These are phyloP conservation scores for Mobula hypostoma DNA, from an alignment of 2,113 vertebrate genomes.

Conservation along the genomic window DNA sequence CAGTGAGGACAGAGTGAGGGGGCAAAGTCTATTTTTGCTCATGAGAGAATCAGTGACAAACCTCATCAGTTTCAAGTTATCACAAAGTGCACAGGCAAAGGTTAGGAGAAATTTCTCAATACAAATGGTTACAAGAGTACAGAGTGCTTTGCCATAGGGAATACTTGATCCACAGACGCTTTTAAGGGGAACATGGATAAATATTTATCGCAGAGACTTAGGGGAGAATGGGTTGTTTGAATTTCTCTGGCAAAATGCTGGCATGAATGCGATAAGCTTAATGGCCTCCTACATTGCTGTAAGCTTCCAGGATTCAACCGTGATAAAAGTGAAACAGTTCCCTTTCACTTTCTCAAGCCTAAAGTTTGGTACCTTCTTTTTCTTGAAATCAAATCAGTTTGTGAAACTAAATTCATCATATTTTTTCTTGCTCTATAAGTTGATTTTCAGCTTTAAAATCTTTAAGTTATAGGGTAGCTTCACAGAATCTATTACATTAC, in stretches of 20 bases:
- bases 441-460: conserved; percentile 4
- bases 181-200: background rate
- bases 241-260: background rate
- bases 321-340: background rate
- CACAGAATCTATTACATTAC: no score
- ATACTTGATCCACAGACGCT: background rate
- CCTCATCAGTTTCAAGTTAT: background rate
- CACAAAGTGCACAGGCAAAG: background rate
- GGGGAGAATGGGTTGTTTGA: background rate
- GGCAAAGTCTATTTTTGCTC: background rate
- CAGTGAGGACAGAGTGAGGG: background rate
- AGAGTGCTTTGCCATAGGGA: background rate
- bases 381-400: background rate
- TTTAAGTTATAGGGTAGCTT: background rate
- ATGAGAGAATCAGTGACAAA: background rate
- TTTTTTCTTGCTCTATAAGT: background rate
- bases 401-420: background rate
- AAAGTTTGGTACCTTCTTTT: background rate
- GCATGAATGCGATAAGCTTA: background rate
- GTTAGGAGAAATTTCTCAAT: background rate
- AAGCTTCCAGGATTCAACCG: background rate
- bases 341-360: background rate
- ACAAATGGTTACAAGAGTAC: background rate
- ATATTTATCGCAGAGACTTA: background rate
- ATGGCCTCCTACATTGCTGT: background rate